Percentiles rank a stretch among this genome's conserved stretches.
Evolutionary conservation across 2,888 invertebrate species (phyloP).

Genomic region (Nasonovia ribisnigri): DNA sequence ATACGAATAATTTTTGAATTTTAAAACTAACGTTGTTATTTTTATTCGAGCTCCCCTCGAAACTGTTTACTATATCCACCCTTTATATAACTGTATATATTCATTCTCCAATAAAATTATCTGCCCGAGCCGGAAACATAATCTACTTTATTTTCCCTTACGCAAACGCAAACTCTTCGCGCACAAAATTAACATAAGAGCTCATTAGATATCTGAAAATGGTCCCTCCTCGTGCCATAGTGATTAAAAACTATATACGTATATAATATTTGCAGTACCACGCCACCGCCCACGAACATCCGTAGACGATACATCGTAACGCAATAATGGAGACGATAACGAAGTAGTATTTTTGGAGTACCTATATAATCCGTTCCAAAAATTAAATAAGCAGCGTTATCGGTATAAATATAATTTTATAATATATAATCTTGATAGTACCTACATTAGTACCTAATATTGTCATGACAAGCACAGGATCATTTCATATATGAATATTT

Average conservation of each 20-base stretch:
- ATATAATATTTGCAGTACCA: not conserved
- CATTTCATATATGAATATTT: not conserved
- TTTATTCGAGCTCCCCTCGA: constrained; percentile 23
- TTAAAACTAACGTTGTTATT: constrained; percentile 27
- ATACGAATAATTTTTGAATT: constrained; percentile 43
- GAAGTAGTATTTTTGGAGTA: not conserved
- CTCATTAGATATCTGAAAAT: constrained; percentile 36
- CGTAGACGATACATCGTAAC: not conserved
- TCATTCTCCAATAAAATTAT: constrained; percentile 20
- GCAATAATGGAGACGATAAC: not conserved
- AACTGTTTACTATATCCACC: not conserved
- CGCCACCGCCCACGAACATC: not conserved
- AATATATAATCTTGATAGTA: not conserved
- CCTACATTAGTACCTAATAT: not conserved
- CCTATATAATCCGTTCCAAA: not conserved
- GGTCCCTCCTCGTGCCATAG: not conserved
- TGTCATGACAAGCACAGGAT: not conserved
- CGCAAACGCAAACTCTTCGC: not conserved
- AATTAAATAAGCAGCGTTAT: not conserved
- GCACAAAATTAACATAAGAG: constrained; percentile 45
- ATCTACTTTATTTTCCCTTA: constrained; percentile 53
- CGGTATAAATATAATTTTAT: not conserved
- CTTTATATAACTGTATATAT: constrained; percentile 5
- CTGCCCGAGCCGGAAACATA: not conserved
- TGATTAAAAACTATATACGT: constrained; percentile 26